Conservation (phyloP, 2,113 vertebrate species). For the Nymphicus hollandicus region DNA sequence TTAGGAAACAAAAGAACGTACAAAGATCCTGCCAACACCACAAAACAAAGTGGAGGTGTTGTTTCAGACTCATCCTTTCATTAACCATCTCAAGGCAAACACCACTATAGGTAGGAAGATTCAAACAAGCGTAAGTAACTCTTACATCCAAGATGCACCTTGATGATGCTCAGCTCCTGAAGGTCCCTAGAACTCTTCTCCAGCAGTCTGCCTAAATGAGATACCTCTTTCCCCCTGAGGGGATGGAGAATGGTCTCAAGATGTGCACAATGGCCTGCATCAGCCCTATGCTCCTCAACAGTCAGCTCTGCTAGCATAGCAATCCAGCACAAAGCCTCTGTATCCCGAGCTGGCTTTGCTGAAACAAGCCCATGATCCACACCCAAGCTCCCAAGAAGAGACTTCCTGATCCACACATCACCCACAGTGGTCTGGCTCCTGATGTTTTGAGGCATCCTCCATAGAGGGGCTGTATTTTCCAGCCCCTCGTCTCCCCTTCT, state of each 20-base stretch:
- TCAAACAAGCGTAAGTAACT: not conserved
- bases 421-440: not conserved
- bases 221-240: not conserved
- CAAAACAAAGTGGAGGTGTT: not conserved
- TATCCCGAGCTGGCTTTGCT: not conserved
- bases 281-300: not conserved
- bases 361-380: not conserved
- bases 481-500: not conserved
- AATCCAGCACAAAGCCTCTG: not conserved
- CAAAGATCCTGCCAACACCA: not conserved
- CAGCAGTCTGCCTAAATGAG: not conserved
- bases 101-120: not conserved
- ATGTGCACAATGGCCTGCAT: not conserved
- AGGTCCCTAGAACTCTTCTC: not conserved
- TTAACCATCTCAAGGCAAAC: not conserved
- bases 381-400: not conserved
- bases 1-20: not conserved
- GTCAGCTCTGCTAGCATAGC: not conserved
- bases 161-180: not conserved
- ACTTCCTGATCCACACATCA: not conserved
- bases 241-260: not conserved
- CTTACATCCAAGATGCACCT: not conserved
- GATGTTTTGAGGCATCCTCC: not conserved
- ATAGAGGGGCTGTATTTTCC: not conserved
- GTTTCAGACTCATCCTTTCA: not conserved